These are phyloP conservation scores for Tonatia bakeri DNA, from an alignment of 2,113 vertebrate species.

Conservation along the genomic window DNA sequence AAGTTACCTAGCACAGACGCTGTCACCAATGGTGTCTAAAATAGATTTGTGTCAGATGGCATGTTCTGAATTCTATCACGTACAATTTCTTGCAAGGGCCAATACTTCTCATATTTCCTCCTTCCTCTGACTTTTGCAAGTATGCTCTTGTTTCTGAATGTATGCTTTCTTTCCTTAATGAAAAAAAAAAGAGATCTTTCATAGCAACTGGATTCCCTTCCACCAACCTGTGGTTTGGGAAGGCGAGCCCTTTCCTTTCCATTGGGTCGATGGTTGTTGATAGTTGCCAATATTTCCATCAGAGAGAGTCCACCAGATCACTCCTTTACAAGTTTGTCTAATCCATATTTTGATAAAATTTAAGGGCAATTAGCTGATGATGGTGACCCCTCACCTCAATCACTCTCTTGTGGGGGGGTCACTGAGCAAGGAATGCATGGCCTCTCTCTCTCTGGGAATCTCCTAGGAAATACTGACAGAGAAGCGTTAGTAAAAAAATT, in stretches of 20 bases:
- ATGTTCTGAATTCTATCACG: conserved; percentile 24
- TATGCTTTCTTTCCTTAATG: conserved; percentile 6
- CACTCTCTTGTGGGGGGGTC: background rate
- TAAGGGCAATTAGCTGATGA: background rate
- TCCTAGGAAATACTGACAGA: background rate
- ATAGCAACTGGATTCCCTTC: background rate
- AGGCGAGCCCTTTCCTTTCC: background rate
- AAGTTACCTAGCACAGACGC: background rate
- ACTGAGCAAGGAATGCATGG: background rate
- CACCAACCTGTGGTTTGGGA: background rate
- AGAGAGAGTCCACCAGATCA: background rate
- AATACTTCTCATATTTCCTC: conserved; percentile 40
- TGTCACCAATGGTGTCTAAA: background rate
- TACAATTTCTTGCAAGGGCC: conserved; percentile 36
- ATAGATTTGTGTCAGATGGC: conserved; percentile 45
- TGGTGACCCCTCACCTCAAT: background rate
- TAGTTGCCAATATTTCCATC: background rate
- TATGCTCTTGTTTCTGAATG: background rate
- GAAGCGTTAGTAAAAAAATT: background rate
- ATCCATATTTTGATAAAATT: background rate
- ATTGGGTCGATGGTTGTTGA: background rate
- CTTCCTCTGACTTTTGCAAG: conserved; percentile 49
- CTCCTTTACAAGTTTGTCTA: background rate
- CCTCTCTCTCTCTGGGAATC: background rate
- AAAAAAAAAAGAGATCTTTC: conserved; percentile 19